Percentiles rank a stretch among this genome's conserved stretches.
These are phyloP conservation scores for Danio jaintianensis DNA, from an alignment of 2,797 vertebrate species.

Conservation along the genomic window DNA sequence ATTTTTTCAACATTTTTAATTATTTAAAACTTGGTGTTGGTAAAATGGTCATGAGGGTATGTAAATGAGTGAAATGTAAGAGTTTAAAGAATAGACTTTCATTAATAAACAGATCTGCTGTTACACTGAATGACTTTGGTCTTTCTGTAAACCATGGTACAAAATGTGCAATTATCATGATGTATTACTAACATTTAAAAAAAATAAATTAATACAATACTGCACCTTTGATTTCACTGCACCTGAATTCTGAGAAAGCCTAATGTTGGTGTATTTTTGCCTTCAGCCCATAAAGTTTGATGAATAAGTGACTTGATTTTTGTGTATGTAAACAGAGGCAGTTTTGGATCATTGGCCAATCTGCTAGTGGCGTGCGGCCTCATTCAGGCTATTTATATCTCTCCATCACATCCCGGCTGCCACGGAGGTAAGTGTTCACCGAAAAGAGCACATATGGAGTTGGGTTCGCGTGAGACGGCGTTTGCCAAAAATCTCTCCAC, in stretches of 20 bases:
- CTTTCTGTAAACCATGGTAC: too few relatives aligned
- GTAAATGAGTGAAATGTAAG: too few relatives aligned
- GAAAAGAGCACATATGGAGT: constrained; percentile 58
- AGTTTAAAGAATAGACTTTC: too few relatives aligned
- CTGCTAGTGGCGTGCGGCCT: constrained; percentile 50
- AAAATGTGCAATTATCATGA: too few relatives aligned
- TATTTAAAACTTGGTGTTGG: too few relatives aligned
- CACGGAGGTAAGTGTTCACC: constrained; percentile 67
- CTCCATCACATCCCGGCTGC: constrained; percentile 73
- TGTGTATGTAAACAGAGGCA: constrained; percentile 22
- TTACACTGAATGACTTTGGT: too few relatives aligned
- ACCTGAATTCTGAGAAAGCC: neutral
- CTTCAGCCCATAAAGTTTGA: constrained; percentile 24
- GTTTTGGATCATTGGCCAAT: constrained; percentile 22
- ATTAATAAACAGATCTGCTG: too few relatives aligned
- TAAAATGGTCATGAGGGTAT: too few relatives aligned
- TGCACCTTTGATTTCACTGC: too few relatives aligned
- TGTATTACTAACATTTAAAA: too few relatives aligned
- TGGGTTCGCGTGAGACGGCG: constrained; percentile 26
- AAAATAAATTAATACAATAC: too few relatives aligned
- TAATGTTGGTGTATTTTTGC: neutral
- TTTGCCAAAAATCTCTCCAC: constrained; percentile 36
- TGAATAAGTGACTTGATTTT: constrained; percentile 17
- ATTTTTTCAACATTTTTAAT: too few relatives aligned
- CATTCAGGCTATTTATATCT: constrained; percentile 76